These are phyloP conservation scores for Cepphus grylle DNA, from an alignment of 2,113 vertebrate species.

Conservation along the genomic window DNA sequence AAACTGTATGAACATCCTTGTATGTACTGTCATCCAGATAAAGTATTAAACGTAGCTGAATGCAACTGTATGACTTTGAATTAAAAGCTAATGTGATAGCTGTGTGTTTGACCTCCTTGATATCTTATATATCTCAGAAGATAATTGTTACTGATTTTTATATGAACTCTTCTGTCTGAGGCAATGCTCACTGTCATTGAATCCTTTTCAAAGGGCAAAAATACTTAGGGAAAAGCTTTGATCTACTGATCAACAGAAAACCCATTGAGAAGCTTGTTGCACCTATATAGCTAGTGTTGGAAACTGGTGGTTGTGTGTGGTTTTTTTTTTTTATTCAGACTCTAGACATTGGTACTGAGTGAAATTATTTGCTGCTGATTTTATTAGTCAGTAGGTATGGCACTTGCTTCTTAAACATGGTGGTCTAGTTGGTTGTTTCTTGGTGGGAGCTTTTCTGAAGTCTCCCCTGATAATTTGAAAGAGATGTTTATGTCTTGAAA, in stretches of 20 bases:
- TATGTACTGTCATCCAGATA: neutral
- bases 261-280: neutral
- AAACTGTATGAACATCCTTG: neutral
- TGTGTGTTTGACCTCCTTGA: neutral
- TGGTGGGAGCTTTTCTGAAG: neutral
- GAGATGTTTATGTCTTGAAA: neutral
- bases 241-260: neutral
- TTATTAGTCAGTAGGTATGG: neutral
- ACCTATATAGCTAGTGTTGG: neutral
- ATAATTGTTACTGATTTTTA: neutral
- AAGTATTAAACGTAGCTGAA: neutral
- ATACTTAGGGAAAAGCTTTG: neutral
- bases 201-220: neutral
- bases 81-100: neutral
- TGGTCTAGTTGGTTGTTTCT: neutral
- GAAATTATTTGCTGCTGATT: neutral
- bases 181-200: neutral
- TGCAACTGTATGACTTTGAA: neutral
- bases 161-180: neutral
- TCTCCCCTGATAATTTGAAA: neutral
- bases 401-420: neutral
- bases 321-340: neutral
- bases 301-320: neutral
- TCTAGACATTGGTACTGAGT: neutral
- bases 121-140: neutral